Conservation (phyloP, 2,113 vertebrate genomes). For the Piliocolobus tephrosceles region DNA sequence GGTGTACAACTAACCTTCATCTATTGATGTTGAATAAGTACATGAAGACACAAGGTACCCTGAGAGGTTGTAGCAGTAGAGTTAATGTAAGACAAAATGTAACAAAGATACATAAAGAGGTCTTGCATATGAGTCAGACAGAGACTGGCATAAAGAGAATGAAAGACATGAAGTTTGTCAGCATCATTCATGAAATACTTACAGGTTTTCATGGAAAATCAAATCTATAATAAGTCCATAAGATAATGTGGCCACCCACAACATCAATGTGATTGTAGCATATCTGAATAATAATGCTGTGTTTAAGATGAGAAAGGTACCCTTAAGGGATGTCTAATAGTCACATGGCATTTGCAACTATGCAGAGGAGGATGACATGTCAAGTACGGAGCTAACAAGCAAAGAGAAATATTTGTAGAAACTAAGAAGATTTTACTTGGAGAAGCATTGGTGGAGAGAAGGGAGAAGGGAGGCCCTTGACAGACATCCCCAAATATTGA, state of each 20-base stretch:
- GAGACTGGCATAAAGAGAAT: neutral
- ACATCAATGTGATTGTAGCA: neutral
- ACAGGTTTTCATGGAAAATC: neutral
- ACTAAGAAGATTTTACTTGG: neutral
- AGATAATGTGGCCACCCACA: neutral
- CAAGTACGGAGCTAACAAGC: conserved; percentile 9
- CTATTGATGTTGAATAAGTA: neutral
- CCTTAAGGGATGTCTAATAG: neutral
- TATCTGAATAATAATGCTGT: neutral
- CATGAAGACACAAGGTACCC: neutral
- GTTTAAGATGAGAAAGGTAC: neutral
- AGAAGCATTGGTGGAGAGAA: neutral
- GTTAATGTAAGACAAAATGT: neutral
- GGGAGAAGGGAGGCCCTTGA: neutral
- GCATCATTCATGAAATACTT: neutral
- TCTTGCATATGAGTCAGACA: neutral
- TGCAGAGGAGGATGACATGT: neutral
- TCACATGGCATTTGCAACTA: neutral
- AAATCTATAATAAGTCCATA: neutral
- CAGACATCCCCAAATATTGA: neutral
- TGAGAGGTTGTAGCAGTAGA: neutral
- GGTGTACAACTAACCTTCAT: neutral
- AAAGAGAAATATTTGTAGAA: conserved; percentile 43
- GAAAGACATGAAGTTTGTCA: neutral
- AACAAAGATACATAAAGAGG: neutral